Evolutionary conservation across 1,140 invertebrate genomes (phyloP), one percentile per base, ranked within the genome.

Genomic region (Drosophila ogumai): DNA sequence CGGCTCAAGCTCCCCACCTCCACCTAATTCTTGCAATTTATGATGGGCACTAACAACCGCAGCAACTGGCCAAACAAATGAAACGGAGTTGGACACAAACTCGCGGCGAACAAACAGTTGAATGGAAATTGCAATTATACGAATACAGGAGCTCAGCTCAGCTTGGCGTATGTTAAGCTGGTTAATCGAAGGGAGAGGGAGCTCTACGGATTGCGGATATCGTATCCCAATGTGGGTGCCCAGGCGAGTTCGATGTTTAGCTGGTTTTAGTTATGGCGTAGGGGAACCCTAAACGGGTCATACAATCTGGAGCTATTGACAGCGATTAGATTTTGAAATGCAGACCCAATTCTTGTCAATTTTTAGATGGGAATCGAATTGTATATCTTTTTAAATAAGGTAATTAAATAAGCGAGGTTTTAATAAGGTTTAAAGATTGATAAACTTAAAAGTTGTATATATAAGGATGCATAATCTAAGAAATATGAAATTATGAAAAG

Each of bases 121-220:
- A 87, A 87, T 87, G 84, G 79, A 71, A 82, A 88, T 84, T 80
- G 85, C 84, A 87, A 88, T 88, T 88, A 87, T 84, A 79, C 76
- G 66, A 56, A 79, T 50, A 44, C 75, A 66, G 50, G 55, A 65
- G 58, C 59, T 63, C 22, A 15, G 34, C 25, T 49, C 55, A 44
- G 49, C 49, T 40, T 44, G 44, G 47, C 46, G 46, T 55, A 56
- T 75, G 50, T 41, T 25, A 41, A 60, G 46, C 56, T 54, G 54
- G 12, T 25, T 36, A 9, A 61, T 22, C 31, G 25, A 13, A 38
- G 31, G 49, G 13, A 61, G 47, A 25, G 54, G 52, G 13, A 19
- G 10, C n/a, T 52, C 31, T 19, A 19, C 50, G 50, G 32, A 54
- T 36, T 54, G 31, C 49, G 50, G 50, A 52, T 52, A 34, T 7